Evolutionary conservation across 64 coral and sea anemone genomes (phyloP).

Genomic region (Exaiptasia diaphana): DNA sequence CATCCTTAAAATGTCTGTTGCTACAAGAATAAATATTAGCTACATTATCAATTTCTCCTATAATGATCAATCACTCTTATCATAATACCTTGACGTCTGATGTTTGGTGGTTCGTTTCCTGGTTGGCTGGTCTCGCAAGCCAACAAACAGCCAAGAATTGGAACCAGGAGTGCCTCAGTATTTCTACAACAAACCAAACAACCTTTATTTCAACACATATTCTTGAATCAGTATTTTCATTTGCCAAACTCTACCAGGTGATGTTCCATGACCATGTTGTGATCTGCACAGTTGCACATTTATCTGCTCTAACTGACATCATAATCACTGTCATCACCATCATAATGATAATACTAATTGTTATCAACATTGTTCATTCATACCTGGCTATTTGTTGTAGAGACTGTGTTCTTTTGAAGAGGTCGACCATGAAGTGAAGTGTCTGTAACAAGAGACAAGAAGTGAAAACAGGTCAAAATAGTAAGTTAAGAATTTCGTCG

Average conservation of each 20-base stretch:
- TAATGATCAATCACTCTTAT: no score
- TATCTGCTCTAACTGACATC: no score
- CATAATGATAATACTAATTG: neutral
- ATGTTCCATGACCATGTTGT: no score
- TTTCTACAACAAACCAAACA: slow-evolving; percentile 66
- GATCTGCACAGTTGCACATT: no score
- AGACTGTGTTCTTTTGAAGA: slow-evolving; percentile 73
- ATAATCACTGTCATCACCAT: no score
- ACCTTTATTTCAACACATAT: no score
- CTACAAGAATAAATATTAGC: slow-evolving; percentile 27
- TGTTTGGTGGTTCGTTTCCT: slow-evolving; percentile 64
- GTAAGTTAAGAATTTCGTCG: no score
- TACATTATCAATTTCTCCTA: no score
- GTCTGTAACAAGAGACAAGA: slow-evolving; percentile 42
- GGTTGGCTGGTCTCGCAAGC: slow-evolving; percentile 60
- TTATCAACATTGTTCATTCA: neutral
- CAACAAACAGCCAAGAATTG: slow-evolving; percentile 68
- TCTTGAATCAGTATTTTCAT: no score
- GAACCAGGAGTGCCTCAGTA: slow-evolving; percentile 43
- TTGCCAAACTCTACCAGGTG: no score
- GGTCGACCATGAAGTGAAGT: slow-evolving; percentile 69
- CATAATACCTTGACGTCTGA: slow-evolving; percentile 73
- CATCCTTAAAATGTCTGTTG: slow-evolving; percentile 54
- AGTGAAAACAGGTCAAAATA: neutral
- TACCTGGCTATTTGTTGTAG: slow-evolving; percentile 73